Evolutionary conservation across 1,140 invertebrate species (phyloP).

Genomic region (Trichonephila clavata): DNA sequence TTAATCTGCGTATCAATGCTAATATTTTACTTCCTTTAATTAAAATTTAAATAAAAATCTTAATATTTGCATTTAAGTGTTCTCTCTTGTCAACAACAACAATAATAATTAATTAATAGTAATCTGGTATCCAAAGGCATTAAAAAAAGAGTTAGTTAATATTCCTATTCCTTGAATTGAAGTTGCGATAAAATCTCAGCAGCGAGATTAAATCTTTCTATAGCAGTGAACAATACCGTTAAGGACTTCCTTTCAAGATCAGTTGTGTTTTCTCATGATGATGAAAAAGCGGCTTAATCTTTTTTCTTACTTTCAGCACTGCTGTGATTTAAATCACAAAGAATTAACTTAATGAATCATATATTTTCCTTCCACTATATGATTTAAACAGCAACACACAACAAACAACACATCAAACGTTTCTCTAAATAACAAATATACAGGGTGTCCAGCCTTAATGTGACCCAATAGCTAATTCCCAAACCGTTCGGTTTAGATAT

Average conservation of each 20-base stretch:
- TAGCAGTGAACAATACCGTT: background rate
- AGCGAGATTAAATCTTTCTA: background rate
- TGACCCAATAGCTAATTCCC: no score
- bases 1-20: background rate
- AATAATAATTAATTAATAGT: background rate
- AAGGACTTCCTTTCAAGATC: background rate
- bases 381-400: no score
- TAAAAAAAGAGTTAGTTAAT: background rate
- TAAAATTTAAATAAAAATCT: background rate
- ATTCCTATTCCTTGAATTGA: background rate
- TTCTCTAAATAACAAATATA: no score
- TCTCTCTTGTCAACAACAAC: background rate
- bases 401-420: no score
- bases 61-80: background rate
- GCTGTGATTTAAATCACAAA: no score
- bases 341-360: no score
- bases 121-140: background rate
- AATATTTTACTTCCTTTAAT: background rate
- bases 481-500: no score
- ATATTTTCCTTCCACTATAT: no score
- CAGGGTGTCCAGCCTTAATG: no score
- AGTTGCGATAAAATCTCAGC: background rate
- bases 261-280: background rate
- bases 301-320: background rate
- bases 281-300: background rate